phyloP scores from a whole-genome alignment of 1,140 invertebrate species.

The Magallana angulata region DNA sequence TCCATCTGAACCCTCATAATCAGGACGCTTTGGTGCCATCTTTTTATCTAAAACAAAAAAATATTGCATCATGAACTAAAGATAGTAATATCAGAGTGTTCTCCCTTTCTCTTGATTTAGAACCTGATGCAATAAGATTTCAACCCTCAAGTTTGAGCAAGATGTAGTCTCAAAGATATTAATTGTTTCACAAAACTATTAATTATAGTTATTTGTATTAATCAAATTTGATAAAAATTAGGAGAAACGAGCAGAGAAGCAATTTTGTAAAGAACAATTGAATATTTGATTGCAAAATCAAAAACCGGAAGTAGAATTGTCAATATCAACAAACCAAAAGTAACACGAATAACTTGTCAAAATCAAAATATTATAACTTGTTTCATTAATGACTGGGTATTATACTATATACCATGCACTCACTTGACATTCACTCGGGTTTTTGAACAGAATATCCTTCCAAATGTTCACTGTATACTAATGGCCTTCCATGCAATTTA shows the following conservation, averaged over 20 bases:
- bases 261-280: not conserved
- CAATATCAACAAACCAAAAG: slow-evolving; percentile 36
- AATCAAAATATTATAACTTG: too few relatives aligned
- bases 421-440: not conserved
- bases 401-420: not conserved
- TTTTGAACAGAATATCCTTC: not conserved
- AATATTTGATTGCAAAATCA: slow-evolving; percentile 25
- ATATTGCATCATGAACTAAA: not conserved
- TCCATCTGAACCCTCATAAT: slow-evolving; percentile 63
- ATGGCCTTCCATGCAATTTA: slow-evolving; percentile 22
- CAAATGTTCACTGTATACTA: not conserved
- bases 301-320: slow-evolving; percentile 35
- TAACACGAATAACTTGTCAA: not conserved
- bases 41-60: not conserved
- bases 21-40: slow-evolving; percentile 52
- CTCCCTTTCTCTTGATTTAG: slow-evolving; percentile 20
- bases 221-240: too few relatives aligned
- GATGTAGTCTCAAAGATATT: too few relatives aligned
- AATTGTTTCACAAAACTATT: too few relatives aligned
- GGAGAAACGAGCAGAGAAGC: too few relatives aligned
- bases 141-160: too few relatives aligned
- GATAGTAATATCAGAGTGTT: slow-evolving; percentile 6
- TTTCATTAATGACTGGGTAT: not conserved
- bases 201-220: too few relatives aligned
- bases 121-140: slow-evolving; percentile 10